Base-by-base conservation (phyloP, 37 sponge, comb jelly and placozoan genomes). In the Axinella damicornis region DNA sequence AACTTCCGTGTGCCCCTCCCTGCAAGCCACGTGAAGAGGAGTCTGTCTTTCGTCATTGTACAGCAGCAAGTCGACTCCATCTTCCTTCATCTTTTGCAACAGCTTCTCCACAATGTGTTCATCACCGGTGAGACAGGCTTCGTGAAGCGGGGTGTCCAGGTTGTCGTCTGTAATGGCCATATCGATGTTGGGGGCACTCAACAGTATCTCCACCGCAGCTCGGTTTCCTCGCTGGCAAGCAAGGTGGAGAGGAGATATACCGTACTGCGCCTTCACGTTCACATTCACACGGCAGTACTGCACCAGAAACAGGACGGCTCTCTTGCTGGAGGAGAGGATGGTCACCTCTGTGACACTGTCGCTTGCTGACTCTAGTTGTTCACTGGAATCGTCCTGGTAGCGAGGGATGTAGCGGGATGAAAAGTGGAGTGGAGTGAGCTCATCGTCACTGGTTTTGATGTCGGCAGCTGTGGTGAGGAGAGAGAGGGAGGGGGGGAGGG, bases 381-480 rank as follows among this genome's bases (percentile, higher is more conserved):
- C 53, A 17, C 20, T 74, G 28, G 18, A 65, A 11, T 63, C 46
- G 13, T 73, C 60, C 6, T 63, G 58, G n/a, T 28, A n/a, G 25
- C 89, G 82, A 14, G 92, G 92, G 0, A 76, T 71, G 65, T 95
- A 85, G 58, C 86, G 85, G 24, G 89, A 91, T 25, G 97, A 89
- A 85, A 88, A 88, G 73, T 96, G 97, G 24, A 96, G 91, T 25
- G 97, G 83, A 13, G 97, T 96, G 34, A 82, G 75, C n/a, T 62
- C 58, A 17, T 87, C 81, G 15, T 83, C 78, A 31, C 78, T 76
- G 22, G 53, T 39, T 18, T 71, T 38, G 17, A 41, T 35, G n/a
- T 36, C 53, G 4, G 72, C n/a, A 41, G 33, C 53, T 71, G 35
- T 33, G 2, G 13, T n/a, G 46, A 12, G 46, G 46, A 12, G 46